Base-by-base conservation (phyloP, 2,797 vertebrate genomes). In the Gambusia yucatana region DNA sequence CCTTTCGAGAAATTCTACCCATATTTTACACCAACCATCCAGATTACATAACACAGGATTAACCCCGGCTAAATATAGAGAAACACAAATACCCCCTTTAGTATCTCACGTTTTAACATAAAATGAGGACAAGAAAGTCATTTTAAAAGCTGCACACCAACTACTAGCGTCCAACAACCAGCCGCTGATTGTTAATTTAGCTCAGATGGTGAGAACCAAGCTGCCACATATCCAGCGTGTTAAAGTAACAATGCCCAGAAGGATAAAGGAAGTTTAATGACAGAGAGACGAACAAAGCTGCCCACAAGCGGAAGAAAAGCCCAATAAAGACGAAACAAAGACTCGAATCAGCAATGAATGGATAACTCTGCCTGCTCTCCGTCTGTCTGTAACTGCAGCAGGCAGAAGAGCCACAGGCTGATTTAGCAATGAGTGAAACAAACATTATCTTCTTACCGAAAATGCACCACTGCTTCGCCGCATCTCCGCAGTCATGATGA, bases 21-120 rank as follows among this genome's bases (percentile, higher is more conserved):
- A 52, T 52, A 25, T 22, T 25, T 52, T 52, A 52, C 50, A 52
- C 50, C 20, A 52, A 22, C 25, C 50, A 25, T 9, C 20, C 20
- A 52, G 50, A 25, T 52, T 8, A 91, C 86, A 88, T 92, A 94
- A 95, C 77, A 77, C 73, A 33, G 91, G 92, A 94, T 94, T 94
- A 94, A 88, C 30, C 70, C n/a, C 14, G 41, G 75, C 89, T 93
- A 93, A 92, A 93, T 89, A 92, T 92, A 93, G 89, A 87, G 76
- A 77, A 90, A 87, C 63, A 43, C 74, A 82, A 82, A 87, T 0
- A 72, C 11, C 36, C 10, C 5, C 79, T 80, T 82, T 30, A 85
- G 30, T 71, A 67, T 76, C 57, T 89, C 88, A 87, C 88, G 86
- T 92, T 88, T 81, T 0, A 44, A 74, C 63, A 28, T 28, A 28